Evolutionary conservation across 2,888 invertebrate species (phyloP), one percentile per base, ranked within the genome.

Genomic region (Amiota mariae): DNA sequence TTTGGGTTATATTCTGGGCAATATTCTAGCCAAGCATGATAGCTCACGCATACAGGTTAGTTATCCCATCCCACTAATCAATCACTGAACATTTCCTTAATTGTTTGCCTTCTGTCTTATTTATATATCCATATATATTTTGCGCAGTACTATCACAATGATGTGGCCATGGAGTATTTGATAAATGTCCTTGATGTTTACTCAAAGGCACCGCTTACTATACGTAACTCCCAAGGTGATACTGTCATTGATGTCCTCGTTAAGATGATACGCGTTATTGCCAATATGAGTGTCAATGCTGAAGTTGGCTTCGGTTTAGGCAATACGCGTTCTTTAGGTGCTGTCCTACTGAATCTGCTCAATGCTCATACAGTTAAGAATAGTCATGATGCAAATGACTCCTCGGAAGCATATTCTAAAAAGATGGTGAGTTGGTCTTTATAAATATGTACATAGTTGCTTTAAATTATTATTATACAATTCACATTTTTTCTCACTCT

Each of bases 1-100:
- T 2, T 91, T 96, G 71, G 94, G 95, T 1, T 97, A 96, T 89
- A 95, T 95, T 76, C 91, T 97, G 61, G 96, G 97, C 24, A 97
- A 97, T 88, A 93, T 96, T 89, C 94, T 96, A 85, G 95, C 96
- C 20, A 94, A 93, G 80, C 93, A 93, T 82, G 94, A 96, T 75
- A 91, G 92, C 59, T 94, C 95, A 0, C 90, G 96, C 75, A 90
- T 91, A 59, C 92, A 92, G 90, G 93, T 93, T 85, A 80, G 81
- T 36, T 2, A 0, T 3, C 1, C 36, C 76, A 20, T n/a, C 24
- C 13, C 8, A 54, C 12, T 15, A 64, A 46, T 61, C 36, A 6
- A 36, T 36, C 36, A 48, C 15, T 67, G 48, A 49, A 9, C 13
- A 46, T 71, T 49, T 10, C 11, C 18, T 48, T 18, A 15, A 24